Percentiles rank a stretch among this genome's conserved stretches.
These are phyloP conservation scores for Eueremaeus valkanovi DNA, from an alignment of 2,888 invertebrate species.

Conservation along the genomic window DNA sequence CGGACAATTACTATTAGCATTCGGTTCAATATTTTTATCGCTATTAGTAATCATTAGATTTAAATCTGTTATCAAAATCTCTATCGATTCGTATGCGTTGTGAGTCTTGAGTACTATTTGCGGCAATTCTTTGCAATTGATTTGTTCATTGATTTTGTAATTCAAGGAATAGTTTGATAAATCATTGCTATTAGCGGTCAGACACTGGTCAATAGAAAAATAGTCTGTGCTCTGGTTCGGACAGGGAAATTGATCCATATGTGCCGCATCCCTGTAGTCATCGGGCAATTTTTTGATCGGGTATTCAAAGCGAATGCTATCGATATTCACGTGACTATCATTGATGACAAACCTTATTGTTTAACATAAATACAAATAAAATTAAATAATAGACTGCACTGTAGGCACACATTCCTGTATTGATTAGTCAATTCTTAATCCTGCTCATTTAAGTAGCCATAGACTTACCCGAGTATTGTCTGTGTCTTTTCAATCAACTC, in stretches of 20 bases:
- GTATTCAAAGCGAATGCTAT: constrained; percentile 9
- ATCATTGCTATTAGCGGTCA: not conserved
- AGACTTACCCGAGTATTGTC: not conserved
- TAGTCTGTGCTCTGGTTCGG: not conserved
- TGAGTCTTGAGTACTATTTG: not conserved
- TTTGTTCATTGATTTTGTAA: not conserved
- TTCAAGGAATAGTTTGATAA: not conserved
- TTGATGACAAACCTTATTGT: not conserved
- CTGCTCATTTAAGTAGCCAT: too few species aligned
- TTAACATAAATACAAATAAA: not conserved
- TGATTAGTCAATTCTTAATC: too few species aligned
- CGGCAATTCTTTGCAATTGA: not conserved
- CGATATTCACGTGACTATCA: not conserved
- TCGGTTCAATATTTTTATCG: not conserved
- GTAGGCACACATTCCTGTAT: not conserved
- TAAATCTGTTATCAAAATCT: not conserved
- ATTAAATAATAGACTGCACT: not conserved
- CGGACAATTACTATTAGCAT: not conserved
- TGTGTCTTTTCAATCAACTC: not conserved
- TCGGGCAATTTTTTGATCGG: not conserved
- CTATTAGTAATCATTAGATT: not conserved
- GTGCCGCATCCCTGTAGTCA: not conserved
- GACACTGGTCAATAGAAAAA: not conserved
- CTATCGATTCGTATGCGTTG: not conserved
- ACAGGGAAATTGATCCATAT: not conserved